phyloP scores from a whole-genome alignment of 2,113 vertebrate genomes.

The Trinectes maculatus region DNA sequence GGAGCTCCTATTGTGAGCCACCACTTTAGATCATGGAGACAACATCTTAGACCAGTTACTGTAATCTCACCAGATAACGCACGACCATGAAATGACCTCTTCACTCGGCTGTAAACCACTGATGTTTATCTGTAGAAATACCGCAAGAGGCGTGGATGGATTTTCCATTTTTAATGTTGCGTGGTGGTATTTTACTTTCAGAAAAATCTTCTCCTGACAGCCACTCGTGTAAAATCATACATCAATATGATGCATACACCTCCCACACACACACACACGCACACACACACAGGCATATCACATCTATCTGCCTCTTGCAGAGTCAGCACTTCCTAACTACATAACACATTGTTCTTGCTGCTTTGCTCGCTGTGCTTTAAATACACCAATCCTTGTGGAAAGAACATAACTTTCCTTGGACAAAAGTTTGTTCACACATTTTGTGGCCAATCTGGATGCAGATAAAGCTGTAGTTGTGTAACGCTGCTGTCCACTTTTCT shows the following conservation, averaged over 20 bases:
- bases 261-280: neutral
- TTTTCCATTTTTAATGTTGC: neutral
- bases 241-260: constrained; percentile 14
- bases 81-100: constrained; percentile 14
- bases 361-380: constrained; percentile 17
- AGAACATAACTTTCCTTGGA: constrained; percentile 11
- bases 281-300: neutral
- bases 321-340: constrained; percentile 38
- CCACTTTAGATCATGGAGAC: neutral
- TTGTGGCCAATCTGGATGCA: constrained; percentile 20
- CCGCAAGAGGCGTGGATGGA: neutral
- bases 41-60: neutral
- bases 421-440: constrained; percentile 22
- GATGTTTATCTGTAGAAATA: constrained; percentile 24
- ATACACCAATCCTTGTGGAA: constrained; percentile 16
- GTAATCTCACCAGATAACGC: neutral
- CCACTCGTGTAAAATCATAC: neutral
- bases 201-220: constrained; percentile 1
- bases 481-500: too few species aligned
- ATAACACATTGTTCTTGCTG: neutral
- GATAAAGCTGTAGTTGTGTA: too few species aligned
- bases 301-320: neutral
- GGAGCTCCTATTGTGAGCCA: neutral
- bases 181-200: neutral
- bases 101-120: neutral